Percentiles rank a stretch among this genome's conserved stretches.
Evolutionary conservation across 2,888 invertebrate species (phyloP).

Genomic region (Yponomeuta plumbellus): DNA sequence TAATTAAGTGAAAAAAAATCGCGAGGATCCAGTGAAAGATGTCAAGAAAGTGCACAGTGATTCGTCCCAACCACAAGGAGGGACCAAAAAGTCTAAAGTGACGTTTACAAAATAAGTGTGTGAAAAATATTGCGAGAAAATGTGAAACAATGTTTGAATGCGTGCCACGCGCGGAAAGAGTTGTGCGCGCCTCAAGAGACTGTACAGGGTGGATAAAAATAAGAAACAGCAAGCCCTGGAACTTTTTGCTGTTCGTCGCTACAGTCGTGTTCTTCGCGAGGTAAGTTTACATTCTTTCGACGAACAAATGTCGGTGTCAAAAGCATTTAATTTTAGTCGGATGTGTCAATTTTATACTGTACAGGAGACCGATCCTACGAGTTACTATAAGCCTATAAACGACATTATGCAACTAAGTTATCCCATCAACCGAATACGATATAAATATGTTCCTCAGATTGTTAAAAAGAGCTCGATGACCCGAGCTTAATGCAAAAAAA

Average conservation of each 20-base stretch:
- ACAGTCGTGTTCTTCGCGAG: constrained; percentile 44
- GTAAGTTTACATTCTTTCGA: constrained; percentile 38
- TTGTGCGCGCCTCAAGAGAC: constrained; percentile 38
- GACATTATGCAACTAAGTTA: too few species aligned
- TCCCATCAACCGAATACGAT: too few species aligned
- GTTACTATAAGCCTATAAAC: too few species aligned
- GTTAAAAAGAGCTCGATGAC: too few species aligned
- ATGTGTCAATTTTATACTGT: too few species aligned
- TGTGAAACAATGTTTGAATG: constrained; percentile 68
- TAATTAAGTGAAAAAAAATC: not conserved
- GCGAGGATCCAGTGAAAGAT: too few species aligned
- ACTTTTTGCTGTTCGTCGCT: constrained; percentile 34
- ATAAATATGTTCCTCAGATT: too few species aligned
- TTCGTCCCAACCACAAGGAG: constrained; percentile 10
- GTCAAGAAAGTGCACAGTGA: constrained; percentile 14
- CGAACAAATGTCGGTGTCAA: too few species aligned
- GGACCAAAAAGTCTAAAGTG: constrained; percentile 25
- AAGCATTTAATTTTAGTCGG: too few species aligned
- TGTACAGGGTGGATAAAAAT: not conserved
- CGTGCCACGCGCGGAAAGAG: constrained; percentile 51
- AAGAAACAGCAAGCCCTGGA: constrained; percentile 24
- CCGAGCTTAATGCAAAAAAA: too few species aligned
- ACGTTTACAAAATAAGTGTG: constrained; percentile 29
- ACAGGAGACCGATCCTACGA: too few species aligned
- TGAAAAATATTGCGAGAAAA: constrained; percentile 47